phyloP scores from a whole-genome alignment of 1,140 invertebrate genomes.

The Oryzaephilus surinamensis region DNA sequence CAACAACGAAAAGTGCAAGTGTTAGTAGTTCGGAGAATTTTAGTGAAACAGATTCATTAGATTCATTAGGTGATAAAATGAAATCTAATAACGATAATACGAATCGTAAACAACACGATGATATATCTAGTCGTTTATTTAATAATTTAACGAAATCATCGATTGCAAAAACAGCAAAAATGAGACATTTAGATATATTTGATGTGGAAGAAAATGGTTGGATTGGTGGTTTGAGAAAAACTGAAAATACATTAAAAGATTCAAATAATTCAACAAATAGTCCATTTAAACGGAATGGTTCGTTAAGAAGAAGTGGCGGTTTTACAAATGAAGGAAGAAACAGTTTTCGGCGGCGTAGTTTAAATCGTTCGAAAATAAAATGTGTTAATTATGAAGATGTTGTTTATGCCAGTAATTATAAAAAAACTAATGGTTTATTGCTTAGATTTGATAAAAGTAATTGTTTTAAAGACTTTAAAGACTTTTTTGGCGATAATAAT shows the following conservation, averaged over 20 bases:
- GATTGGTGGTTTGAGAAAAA: constrained; percentile 23
- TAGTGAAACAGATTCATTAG: constrained; percentile 43
- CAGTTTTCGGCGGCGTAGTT: too few relatives aligned
- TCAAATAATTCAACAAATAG: constrained; percentile 10
- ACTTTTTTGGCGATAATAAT: neutral
- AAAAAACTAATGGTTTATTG: constrained; percentile 5
- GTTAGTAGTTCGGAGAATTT: constrained; percentile 46
- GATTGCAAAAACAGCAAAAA: constrained; percentile 45
- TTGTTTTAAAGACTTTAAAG: constrained; percentile 5
- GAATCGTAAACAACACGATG: constrained; percentile 29
- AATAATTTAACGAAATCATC: constrained; percentile 45
- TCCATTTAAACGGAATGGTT: constrained; percentile 7
- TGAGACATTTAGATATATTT: constrained; percentile 40
- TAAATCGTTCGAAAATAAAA: constrained; percentile 2
- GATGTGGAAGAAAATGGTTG: constrained; percentile 23
- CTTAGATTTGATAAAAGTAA: neutral
- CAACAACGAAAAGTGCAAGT: constrained; percentile 24
- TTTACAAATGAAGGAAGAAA: neutral
- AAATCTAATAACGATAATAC: constrained; percentile 13
- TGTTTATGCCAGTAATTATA: neutral
- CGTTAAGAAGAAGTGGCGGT: neutral
- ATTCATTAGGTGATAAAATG: constrained; percentile 18
- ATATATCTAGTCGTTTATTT: constrained; percentile 38
- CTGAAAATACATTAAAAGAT: constrained; percentile 5
- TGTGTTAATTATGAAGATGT: constrained; percentile 1